Conservation (phyloP, 2,888 invertebrate genomes). For the Leucozona laternaria region DNA sequence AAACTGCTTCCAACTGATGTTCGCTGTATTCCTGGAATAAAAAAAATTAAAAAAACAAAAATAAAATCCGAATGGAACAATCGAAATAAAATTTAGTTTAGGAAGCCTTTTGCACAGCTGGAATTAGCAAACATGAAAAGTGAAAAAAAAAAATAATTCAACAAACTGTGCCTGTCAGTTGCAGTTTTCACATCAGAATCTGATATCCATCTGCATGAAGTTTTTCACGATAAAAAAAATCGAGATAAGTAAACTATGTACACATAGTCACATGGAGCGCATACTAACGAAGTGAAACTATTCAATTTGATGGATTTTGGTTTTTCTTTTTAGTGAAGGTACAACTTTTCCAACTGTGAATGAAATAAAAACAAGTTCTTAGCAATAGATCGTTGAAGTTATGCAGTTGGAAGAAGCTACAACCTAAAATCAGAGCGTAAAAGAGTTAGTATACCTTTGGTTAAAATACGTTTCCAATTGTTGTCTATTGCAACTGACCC, state of each 20-base stretch:
- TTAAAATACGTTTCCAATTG: no score
- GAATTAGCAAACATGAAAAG: slow-evolving; percentile 71
- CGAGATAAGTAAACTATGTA: background rate
- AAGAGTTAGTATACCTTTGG: no score
- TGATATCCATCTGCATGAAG: slow-evolving; percentile 25
- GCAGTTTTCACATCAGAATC: slow-evolving; percentile 49
- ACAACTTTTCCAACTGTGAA: background rate
- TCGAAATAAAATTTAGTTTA: slow-evolving; percentile 68
- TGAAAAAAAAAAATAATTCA: slow-evolving; percentile 63
- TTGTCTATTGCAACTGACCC: no score
- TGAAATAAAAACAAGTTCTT: background rate
- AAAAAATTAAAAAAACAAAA: slow-evolving; percentile 27
- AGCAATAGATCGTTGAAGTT: background rate
- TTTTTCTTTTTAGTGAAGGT: background rate
- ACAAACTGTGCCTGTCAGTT: slow-evolving; percentile 66
- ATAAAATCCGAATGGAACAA: slow-evolving; percentile 15
- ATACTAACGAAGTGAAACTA: slow-evolving; percentile 57
- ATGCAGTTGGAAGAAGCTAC: background rate
- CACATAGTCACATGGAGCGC: slow-evolving; percentile 27
- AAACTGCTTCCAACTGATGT: slow-evolving; percentile 59
- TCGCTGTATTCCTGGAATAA: background rate
- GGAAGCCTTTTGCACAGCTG: slow-evolving; percentile 61
- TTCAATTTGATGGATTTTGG: slow-evolving; percentile 61
- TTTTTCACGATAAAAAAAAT: background rate
- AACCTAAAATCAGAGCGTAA: no score